phyloP scores from a whole-genome alignment of 2,888 invertebrate species.

The Mellilla xanthometata region DNA sequence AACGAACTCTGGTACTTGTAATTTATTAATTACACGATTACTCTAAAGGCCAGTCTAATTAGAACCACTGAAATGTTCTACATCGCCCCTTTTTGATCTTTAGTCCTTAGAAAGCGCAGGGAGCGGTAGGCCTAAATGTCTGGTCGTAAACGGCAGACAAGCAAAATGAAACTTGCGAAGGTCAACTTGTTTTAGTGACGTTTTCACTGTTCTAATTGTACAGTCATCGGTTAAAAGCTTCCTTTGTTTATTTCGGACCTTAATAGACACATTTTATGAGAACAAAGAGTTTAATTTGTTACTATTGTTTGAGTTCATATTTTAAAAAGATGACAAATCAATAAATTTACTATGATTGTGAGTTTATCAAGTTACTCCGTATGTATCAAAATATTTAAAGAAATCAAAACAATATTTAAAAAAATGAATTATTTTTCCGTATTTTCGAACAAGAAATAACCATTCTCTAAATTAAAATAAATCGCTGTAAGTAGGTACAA shows the following conservation, averaged over 20 bases:
- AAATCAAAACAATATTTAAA: too few relatives aligned
- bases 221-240: constrained; percentile 34
- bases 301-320: background rate
- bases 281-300: constrained; percentile 16
- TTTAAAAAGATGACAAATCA: too few relatives aligned
- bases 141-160: constrained; percentile 57
- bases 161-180: constrained; percentile 64
- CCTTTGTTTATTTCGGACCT: constrained; percentile 39
- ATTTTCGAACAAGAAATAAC: too few relatives aligned
- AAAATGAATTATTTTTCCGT: too few relatives aligned
- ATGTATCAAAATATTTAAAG: too few relatives aligned
- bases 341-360: too few relatives aligned
- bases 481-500: too few relatives aligned
- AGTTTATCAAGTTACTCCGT: too few relatives aligned
- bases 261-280: constrained; percentile 18
- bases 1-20: constrained; percentile 72
- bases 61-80: constrained; percentile 45
- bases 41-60: constrained; percentile 54
- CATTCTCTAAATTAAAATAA: too few relatives aligned
- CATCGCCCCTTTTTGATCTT: constrained; percentile 29
- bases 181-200: constrained; percentile 53
- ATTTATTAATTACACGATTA: constrained; percentile 78
- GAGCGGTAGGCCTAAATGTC: constrained; percentile 41
- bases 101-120: constrained; percentile 31
- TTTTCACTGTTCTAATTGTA: constrained; percentile 34